Base-by-base conservation (phyloP, 1,140 invertebrate species). In the Pogonus chalceus region DNA sequence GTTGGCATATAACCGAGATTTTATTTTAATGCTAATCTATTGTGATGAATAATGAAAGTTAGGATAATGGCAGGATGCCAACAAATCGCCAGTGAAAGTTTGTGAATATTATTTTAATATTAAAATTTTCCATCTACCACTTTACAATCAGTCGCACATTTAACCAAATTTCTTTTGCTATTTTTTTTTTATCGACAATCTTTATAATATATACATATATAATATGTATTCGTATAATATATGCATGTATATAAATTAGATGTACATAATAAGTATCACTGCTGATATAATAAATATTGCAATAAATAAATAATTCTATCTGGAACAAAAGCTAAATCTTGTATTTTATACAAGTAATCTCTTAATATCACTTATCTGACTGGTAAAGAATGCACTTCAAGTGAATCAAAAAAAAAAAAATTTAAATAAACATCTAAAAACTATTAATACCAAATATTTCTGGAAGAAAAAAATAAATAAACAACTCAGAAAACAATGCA, bases 301-400 rank as follows among this genome's bases (percentile, higher is more conserved):
- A 43, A 10, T 43, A 43, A 43, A 43, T 43, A 43, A 43, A 43
- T 43, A 43, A 43, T 43, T 43, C 9, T 43, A 43, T 43, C 9
- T 43, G 37, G 37, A 43, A 43, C 37, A 43, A 43, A 43, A 43
- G 37, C 37, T 43, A 43, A 43, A 10, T 16, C 37, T 43, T 43
- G 37, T 43, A 43, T 43, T 18, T 16, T 43, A 43, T 43, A 43
- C 37, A 43, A 43, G 37, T 43, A 43, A n/a, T 18, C 4, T 43
- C 37, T 43, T 10, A 43, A 12, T 43, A 43, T 43, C 37, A 43
- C 37, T 43, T 43, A 43, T 43, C 37, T 43, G 37, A 43, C 37
- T 43, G 37, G 37, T 43, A 43, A 43, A 43, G 37, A 43, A 43
- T 43, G 37, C 37, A 43, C 37, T 43, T 43, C 37, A 43, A 43